phyloP scores from a whole-genome alignment of 2,888 invertebrate species.

The Rotaria socialis region DNA sequence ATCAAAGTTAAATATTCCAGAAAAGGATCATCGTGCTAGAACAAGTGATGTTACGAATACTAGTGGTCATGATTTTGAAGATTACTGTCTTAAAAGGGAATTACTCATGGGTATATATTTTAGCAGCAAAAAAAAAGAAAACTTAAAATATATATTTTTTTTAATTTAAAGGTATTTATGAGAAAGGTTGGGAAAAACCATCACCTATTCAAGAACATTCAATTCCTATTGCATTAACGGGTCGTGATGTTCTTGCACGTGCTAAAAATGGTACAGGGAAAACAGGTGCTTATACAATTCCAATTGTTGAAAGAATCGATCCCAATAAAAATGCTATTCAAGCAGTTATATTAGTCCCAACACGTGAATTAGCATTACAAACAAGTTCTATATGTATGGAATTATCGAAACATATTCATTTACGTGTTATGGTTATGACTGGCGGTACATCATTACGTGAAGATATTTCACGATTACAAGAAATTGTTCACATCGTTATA shows the following conservation, averaged over 20 bases:
- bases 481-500: conserved; percentile 97
- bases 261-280: conserved; percentile 99
- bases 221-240: conserved; percentile 94
- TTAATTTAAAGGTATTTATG: conserved; percentile 79
- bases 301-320: conserved; percentile 82
- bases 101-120: conserved; percentile 80
- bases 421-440: conserved; percentile 98
- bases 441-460: conserved; percentile 88
- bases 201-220: conserved; percentile 91
- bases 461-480: conserved; percentile 98
- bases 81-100: conserved; percentile 93
- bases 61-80: conserved; percentile 97
- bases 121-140: too few relatives aligned
- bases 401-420: conserved; percentile 89
- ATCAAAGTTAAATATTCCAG: conserved; percentile 40
- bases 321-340: conserved; percentile 82
- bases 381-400: conserved; percentile 99
- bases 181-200: conserved; percentile 98
- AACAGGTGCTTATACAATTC: conserved; percentile 98
- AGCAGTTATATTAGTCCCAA: conserved; percentile 95
- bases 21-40: conserved; percentile 42
- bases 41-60: conserved; percentile 88
- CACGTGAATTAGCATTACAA: conserved; percentile 92
- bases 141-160: conserved; percentile 61
- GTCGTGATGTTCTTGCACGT: conserved; percentile 91